A percentile compares a stretch with the other conserved stretches of the same genome.
These are phyloP conservation scores for Syngnathus scovelli DNA, from an alignment of 2,113 vertebrate species.

Conservation along the genomic window DNA sequence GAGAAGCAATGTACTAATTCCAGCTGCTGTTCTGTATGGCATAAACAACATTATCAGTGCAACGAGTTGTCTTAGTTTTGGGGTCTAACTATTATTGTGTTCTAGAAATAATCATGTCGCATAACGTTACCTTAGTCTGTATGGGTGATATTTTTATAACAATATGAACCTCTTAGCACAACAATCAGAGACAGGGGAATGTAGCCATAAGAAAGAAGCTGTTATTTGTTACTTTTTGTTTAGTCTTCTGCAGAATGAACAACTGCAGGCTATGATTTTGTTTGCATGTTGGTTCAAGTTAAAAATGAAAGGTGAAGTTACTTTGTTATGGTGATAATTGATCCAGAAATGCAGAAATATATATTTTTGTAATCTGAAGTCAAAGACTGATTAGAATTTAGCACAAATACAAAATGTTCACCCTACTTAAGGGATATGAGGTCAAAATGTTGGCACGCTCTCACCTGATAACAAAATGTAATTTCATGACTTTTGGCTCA, in stretches of 20 bases:
- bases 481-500: conserved; percentile 55
- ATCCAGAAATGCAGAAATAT: conserved; percentile 2
- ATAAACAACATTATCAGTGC: conserved; percentile 8
- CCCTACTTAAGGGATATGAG: conserved; percentile 30
- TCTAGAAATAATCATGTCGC: background rate
- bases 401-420: conserved; percentile 29
- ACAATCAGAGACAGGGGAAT: background rate
- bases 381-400: conserved; percentile 15
- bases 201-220: background rate
- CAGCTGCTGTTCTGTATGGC: conserved; percentile 9
- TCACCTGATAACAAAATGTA: conserved; percentile 53
- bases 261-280: background rate
- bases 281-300: conserved; percentile 7
- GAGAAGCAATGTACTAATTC: conserved; percentile 30
- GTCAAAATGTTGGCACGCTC: conserved; percentile 34
- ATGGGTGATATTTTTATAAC: background rate
- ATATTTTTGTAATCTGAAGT: conserved; percentile 16
- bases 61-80: background rate
- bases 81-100: background rate
- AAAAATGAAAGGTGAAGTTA: background rate
- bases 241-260: background rate
- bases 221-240: background rate
- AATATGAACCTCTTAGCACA: background rate
- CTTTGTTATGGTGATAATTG: background rate
- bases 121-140: background rate